Conservation (phyloP, 2,797 vertebrate genomes). For the Steatocranus sp. region DNA sequence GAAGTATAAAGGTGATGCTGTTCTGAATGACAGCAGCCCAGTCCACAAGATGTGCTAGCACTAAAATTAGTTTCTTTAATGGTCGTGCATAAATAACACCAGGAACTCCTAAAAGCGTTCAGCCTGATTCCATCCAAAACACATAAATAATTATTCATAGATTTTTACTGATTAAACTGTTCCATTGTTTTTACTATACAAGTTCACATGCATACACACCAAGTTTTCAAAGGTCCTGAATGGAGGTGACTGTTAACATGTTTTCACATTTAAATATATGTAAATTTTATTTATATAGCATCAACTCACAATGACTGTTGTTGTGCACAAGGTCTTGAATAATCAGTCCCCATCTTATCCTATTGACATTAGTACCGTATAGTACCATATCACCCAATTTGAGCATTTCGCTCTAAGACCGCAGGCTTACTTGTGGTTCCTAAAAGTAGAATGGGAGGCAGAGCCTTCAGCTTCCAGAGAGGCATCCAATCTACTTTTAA, state of each 20-base stretch:
- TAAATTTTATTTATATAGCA: not conserved
- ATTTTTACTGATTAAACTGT: not conserved
- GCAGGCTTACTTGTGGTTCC: not conserved
- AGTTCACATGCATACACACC: not conserved
- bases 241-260: not conserved
- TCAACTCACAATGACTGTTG: not conserved
- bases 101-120: not conserved
- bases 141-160: not conserved
- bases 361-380: not conserved
- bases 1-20: not conserved
- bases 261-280: not conserved
- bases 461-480: not conserved
- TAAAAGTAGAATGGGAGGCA: not conserved
- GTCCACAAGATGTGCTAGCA: not conserved
- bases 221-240: not conserved
- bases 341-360: not conserved
- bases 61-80: fast-evolving
- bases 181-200: not conserved
- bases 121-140: not conserved
- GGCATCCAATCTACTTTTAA: not conserved
- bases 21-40: not conserved
- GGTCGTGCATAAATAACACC: not conserved
- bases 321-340: not conserved
- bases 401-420: not conserved
- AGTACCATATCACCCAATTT: not conserved